These are phyloP conservation scores for Pao palembangensis DNA, from an alignment of 2,113 vertebrate species.

Conservation along the genomic window DNA sequence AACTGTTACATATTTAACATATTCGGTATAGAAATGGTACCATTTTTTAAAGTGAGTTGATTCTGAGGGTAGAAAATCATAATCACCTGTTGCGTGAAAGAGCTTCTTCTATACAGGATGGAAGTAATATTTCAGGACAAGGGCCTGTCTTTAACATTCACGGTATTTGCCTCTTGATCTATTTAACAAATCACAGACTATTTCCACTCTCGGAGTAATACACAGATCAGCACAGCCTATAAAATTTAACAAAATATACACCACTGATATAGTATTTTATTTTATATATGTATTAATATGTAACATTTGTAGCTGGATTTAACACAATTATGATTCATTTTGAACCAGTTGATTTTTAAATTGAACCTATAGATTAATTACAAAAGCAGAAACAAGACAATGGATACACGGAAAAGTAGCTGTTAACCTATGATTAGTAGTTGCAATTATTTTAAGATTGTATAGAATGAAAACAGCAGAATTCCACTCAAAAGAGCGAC, in stretches of 20 bases:
- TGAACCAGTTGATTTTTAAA: no score
- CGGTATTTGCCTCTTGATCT: slow-evolving; percentile 32
- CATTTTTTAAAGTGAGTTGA: slow-evolving; percentile 30
- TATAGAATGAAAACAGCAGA: no score
- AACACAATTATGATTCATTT: no score
- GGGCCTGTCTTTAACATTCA: slow-evolving; percentile 28
- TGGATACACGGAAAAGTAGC: no score
- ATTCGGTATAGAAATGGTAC: slow-evolving; percentile 37
- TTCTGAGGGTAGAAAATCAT: slow-evolving; percentile 47
- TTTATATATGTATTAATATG: slow-evolving; percentile 3
- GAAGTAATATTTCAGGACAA: slow-evolving; percentile 67
- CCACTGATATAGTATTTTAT: slow-evolving; percentile 6
- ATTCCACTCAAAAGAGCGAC: no score
- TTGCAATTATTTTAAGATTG: no score
- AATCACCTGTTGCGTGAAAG: slow-evolving; percentile 58
- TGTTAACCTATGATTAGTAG: no score
- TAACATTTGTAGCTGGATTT: no score
- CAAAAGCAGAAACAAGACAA: no score
- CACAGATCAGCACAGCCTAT: slow-evolving; percentile 14
- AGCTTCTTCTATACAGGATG: slow-evolving; percentile 49
- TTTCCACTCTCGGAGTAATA: slow-evolving; percentile 18
- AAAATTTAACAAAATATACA: slow-evolving; percentile 26
- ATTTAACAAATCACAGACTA: slow-evolving; percentile 28
- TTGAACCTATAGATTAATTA: no score
- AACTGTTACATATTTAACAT: slow-evolving; percentile 46